A percentile compares a stretch with the other conserved stretches of the same genome.
Evolutionary conservation across 2,797 vertebrate genomes (phyloP).

Genomic region (Arrhamphus sclerolepis): DNA sequence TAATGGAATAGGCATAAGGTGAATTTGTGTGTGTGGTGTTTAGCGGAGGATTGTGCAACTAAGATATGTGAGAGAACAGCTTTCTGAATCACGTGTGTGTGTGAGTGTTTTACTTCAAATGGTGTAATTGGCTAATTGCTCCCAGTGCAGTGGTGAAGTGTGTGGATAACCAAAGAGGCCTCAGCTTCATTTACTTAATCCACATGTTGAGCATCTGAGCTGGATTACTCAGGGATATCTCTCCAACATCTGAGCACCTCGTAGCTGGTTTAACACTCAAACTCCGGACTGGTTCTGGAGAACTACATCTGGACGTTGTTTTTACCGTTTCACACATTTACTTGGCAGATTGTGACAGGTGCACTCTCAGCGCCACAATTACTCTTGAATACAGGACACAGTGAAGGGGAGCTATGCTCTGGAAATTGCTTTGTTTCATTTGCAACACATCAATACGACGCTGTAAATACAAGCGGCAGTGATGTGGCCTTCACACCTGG

Average conservation of each 20-base stretch:
- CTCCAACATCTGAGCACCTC: conserved; percentile 57
- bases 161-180: conserved; percentile 50
- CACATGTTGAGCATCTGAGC: conserved; percentile 38
- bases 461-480: no score
- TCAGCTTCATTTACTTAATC: conserved; percentile 65
- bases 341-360: background rate
- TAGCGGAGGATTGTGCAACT: conserved; percentile 24
- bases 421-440: background rate
- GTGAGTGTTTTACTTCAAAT: conserved; percentile 41
- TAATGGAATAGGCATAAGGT: conserved; percentile 66
- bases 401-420: background rate
- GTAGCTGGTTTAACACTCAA: background rate
- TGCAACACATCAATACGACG: background rate
- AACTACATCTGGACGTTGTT: background rate
- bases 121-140: conserved; percentile 68
- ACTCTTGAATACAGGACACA: background rate
- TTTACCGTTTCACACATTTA: background rate
- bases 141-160: conserved; percentile 51
- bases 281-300: background rate
- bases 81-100: conserved; percentile 30
- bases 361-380: background rate
- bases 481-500: no score
- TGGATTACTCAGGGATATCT: conserved; percentile 37
- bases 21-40: conserved; percentile 17
- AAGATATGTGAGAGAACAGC: conserved; percentile 44